A percentile compares a stretch with the other conserved stretches of the same genome.
These are phyloP conservation scores for Potamilus streckersoni DNA, from an alignment of 1,140 invertebrate genomes.

Conservation along the genomic window DNA sequence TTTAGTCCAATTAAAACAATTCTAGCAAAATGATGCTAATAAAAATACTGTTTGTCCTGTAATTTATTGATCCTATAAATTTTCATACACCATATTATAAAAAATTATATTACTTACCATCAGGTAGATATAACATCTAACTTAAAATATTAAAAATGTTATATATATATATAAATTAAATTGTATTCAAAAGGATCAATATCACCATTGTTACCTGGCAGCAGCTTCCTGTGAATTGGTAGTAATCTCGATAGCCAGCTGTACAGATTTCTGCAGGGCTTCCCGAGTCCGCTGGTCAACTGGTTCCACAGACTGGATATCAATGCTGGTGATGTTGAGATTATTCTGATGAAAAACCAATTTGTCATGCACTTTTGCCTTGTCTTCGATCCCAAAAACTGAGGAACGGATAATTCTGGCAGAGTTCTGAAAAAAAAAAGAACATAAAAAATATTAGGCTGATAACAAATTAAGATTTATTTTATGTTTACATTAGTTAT, in stretches of 20 bases:
- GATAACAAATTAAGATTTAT: not conserved
- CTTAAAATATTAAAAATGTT: too few species aligned
- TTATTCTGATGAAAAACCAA: constrained; percentile 70
- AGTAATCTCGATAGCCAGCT: constrained; percentile 71
- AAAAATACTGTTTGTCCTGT: too few species aligned
- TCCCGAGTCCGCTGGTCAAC: constrained; percentile 72
- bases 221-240: constrained; percentile 72
- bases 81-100: too few species aligned
- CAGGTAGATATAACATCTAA: too few species aligned
- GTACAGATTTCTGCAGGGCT: constrained; percentile 72
- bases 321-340: constrained; percentile 71
- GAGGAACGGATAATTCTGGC: constrained; percentile 70
- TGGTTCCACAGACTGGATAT: constrained; percentile 73
- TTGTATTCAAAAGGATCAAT: too few species aligned
- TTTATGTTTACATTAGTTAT: not conserved
- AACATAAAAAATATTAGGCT: not conserved
- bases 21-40: too few species aligned
- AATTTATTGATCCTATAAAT: too few species aligned
- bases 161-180: too few species aligned
- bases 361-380: constrained; percentile 64
- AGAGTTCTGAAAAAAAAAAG: constrained; percentile 65
- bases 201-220: constrained; percentile 60
- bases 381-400: constrained; percentile 71
- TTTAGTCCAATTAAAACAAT: too few species aligned
- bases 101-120: too few species aligned